A percentile compares a stretch with the other conserved stretches of the same genome.
These are phyloP conservation scores for Volucella bombylans DNA, from an alignment of 2,888 invertebrate genomes.

Conservation along the genomic window DNA sequence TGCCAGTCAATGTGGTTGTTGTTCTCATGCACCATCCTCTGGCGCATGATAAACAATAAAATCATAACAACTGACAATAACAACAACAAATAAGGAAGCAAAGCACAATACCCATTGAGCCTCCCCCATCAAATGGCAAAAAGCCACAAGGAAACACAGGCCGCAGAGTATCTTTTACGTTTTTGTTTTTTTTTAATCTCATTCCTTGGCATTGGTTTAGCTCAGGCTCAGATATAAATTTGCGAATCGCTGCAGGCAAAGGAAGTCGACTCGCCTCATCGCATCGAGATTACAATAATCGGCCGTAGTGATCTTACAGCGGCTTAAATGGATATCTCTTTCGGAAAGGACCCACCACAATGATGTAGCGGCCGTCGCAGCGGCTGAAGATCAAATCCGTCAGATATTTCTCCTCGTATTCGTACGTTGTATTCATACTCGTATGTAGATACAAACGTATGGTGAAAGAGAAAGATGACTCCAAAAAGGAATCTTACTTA, in stretches of 20 bases:
- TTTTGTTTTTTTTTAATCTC: conserved; percentile 1
- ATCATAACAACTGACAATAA: conserved; percentile 64
- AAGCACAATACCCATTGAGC: conserved; percentile 60
- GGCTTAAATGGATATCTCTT: conserved; percentile 72
- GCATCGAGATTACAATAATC: conserved; percentile 73
- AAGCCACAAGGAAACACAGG: conserved; percentile 62
- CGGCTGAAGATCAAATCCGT: conserved; percentile 71
- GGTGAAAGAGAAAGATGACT: conserved; percentile 35
- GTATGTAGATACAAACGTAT: conserved; percentile 24
- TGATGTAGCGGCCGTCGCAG: conserved; percentile 62
- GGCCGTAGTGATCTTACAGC: conserved; percentile 63
- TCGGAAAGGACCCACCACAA: conserved; percentile 71
- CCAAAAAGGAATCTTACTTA: conserved; percentile 23
- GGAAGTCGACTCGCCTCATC: conserved; percentile 73
- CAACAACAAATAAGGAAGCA: conserved; percentile 74
- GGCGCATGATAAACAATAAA: conserved; percentile 59
- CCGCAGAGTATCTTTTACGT: conserved; percentile 15
- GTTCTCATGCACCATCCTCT: conserved; percentile 47
- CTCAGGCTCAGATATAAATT: conserved; percentile 58
- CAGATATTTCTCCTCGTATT: conserved; percentile 39
- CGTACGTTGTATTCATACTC: conserved; percentile 6
- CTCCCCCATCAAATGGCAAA: conserved; percentile 65
- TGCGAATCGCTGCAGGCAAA: conserved; percentile 70
- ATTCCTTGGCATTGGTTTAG: neutral
- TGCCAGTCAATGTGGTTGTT: conserved; percentile 34